Conservation (phyloP, 1,140 invertebrate species). For the Drosophila sucinea region DNA sequence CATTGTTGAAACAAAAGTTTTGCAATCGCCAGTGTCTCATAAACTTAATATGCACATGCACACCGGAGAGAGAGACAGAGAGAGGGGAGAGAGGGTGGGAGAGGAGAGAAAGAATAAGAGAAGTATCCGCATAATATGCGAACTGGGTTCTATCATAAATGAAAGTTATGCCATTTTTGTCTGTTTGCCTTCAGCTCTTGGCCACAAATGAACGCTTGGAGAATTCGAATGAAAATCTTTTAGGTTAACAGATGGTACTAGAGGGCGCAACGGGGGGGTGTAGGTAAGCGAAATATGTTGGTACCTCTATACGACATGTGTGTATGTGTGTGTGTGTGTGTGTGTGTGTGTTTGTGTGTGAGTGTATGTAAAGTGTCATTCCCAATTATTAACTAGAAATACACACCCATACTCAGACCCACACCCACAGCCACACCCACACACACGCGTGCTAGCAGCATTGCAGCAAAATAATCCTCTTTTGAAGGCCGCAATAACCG, state of each 20-base stretch:
- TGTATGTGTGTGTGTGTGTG: neutral
- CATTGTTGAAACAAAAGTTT: slow-evolving; percentile 73
- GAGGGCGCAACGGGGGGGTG: neutral
- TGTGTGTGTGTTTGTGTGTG: slow-evolving; percentile 18
- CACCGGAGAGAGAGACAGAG: neutral
- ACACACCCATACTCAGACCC: neutral
- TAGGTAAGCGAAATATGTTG: neutral
- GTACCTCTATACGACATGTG: neutral
- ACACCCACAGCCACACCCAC: neutral
- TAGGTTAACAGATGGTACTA: slow-evolving; percentile 17
- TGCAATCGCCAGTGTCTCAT: slow-evolving; percentile 75
- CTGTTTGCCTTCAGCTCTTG: slow-evolving; percentile 24
- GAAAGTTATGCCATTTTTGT: slow-evolving; percentile 66
- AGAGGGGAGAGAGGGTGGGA: slow-evolving; percentile 5
- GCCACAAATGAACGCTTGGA: slow-evolving; percentile 69
- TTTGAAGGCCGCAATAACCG: slow-evolving; percentile 65
- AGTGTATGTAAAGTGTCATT: slow-evolving; percentile 38
- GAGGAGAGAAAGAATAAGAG: slow-evolving; percentile 39
- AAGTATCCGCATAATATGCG: slow-evolving; percentile 66
- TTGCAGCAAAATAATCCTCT: slow-evolving; percentile 47
- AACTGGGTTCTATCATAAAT: slow-evolving; percentile 71
- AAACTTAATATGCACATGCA: slow-evolving; percentile 72
- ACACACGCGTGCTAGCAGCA: slow-evolving; percentile 5
- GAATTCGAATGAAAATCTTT: slow-evolving; percentile 46
- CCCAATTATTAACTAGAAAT: slow-evolving; percentile 62